phyloP scores from a whole-genome alignment of 2,113 vertebrate genomes.

The Oryzias woworae region DNA sequence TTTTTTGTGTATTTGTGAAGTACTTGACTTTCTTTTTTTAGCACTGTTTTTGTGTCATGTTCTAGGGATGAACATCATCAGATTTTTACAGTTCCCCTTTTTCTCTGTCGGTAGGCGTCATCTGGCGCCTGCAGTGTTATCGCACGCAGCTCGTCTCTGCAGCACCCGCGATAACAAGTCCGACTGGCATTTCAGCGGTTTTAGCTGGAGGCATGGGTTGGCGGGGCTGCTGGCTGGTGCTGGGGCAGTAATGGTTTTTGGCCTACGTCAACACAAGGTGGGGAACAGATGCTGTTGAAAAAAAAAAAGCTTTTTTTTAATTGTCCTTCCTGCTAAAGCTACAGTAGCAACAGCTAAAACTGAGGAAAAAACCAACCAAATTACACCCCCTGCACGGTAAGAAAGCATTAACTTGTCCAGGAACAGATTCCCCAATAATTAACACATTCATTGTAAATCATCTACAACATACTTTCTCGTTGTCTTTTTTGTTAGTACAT shows the following conservation, averaged over 20 bases:
- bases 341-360: background rate
- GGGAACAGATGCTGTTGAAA: background rate
- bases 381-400: background rate
- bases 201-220: conserved; percentile 62
- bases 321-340: no score
- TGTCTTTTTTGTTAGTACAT: no score
- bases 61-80: background rate
- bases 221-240: conserved; percentile 76
- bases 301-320: no score
- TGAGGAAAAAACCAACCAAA: background rate
- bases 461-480: background rate
- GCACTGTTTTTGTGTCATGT: background rate
- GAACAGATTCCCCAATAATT: background rate
- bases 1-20: background rate
- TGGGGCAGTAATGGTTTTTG: conserved; percentile 69
- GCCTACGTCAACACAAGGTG: conserved; percentile 70
- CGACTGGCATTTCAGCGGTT: background rate
- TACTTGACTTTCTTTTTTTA: background rate
- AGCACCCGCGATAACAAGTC: conserved; percentile 46
- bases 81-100: background rate
- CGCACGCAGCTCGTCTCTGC: conserved; percentile 39
- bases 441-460: background rate
- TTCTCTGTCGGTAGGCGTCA: conserved; percentile 27
- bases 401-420: background rate
- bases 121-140: conserved; percentile 26